Percentiles rank a stretch among this genome's conserved stretches.
These are phyloP conservation scores for Andricus curvator DNA, from an alignment of 2,888 invertebrate genomes.

Conservation along the genomic window DNA sequence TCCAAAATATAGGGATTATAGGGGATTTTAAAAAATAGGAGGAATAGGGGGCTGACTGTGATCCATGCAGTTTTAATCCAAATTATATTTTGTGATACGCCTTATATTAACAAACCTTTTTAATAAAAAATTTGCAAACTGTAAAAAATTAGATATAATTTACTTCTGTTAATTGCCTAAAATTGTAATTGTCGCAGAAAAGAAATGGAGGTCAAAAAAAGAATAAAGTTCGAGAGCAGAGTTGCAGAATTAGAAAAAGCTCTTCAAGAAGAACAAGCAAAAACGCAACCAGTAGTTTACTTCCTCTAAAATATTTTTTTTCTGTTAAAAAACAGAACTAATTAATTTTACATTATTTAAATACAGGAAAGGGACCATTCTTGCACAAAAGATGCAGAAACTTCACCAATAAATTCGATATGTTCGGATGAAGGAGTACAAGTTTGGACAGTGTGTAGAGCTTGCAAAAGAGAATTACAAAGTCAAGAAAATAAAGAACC, in stretches of 20 bases:
- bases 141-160: not conserved
- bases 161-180: not conserved
- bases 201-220: conserved; percentile 34
- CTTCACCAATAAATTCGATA: conserved; percentile 59
- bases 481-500: conserved; percentile 55
- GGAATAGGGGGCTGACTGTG: too few species aligned
- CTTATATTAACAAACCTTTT: too few species aligned
- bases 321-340: not conserved
- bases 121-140: not conserved
- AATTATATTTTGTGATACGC: too few species aligned
- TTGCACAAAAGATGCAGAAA: conserved; percentile 46
- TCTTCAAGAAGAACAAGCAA: conserved; percentile 25
- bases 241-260: conserved; percentile 44
- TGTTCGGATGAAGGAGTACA: conserved; percentile 19
- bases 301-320: not conserved
- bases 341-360: not conserved
- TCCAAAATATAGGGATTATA: too few species aligned
- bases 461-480: conserved; percentile 60
- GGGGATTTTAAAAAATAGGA: too few species aligned
- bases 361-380: conserved; percentile 20
- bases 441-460: conserved; percentile 58
- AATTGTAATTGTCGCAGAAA: conserved; percentile 43
- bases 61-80: too few species aligned
- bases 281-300: conserved; percentile 6
- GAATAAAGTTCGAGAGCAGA: conserved; percentile 45